Evolutionary conservation across 2,888 invertebrate genomes (phyloP).

Genomic region (Lycophotia porphyrea): DNA sequence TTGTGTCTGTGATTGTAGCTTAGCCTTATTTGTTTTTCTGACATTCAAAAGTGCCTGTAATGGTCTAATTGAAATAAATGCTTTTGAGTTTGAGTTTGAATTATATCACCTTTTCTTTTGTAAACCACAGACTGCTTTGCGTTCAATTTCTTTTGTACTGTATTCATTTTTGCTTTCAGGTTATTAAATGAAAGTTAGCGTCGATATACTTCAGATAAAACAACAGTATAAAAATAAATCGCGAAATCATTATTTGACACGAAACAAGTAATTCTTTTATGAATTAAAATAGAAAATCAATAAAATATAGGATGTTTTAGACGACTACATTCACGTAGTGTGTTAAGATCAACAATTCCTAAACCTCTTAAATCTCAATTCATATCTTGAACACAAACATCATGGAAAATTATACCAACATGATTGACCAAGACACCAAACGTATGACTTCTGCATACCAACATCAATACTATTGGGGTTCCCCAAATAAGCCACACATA

Average conservation of each 20-base stretch:
- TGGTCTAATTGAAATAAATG: no score
- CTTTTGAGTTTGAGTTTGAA: no score
- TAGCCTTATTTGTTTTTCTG: no score
- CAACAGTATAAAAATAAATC: no score
- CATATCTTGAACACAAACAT: neutral
- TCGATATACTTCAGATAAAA: neutral
- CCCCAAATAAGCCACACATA: slow-evolving; percentile 33
- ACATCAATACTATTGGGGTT: slow-evolving; percentile 17
- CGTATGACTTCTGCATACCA: neutral
- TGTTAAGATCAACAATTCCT: neutral
- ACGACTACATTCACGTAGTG: neutral
- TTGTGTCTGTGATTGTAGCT: no score
- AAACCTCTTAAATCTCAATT: neutral
- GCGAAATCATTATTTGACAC: no score
- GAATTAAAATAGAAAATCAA: no score
- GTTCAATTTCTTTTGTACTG: neutral
- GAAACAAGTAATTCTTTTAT: no score
- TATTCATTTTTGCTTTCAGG: neutral
- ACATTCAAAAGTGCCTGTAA: no score
- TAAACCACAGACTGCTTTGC: neutral
- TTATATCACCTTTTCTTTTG: neutral
- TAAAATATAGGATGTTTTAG: no score
- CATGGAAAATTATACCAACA: neutral
- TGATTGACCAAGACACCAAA: neutral
- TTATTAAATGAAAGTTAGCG: neutral